These are phyloP conservation scores for Drosophila meridiana DNA, from an alignment of 2,888 invertebrate genomes.

Conservation along the genomic window DNA sequence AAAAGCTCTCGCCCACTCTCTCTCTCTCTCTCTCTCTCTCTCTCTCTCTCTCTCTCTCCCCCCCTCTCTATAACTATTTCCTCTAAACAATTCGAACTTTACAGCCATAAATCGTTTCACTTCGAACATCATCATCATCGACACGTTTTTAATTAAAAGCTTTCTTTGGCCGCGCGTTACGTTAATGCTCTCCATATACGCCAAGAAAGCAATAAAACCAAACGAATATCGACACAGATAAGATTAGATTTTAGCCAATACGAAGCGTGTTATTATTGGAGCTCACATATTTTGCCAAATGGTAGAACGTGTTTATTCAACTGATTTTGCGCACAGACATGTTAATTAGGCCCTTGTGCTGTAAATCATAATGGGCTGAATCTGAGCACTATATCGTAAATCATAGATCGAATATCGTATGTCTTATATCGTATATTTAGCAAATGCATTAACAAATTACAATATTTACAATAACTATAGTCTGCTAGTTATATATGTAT, in stretches of 20 bases:
- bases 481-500: background rate
- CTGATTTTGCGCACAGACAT: constrained; percentile 9
- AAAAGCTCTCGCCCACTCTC: background rate
- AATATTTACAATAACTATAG: background rate
- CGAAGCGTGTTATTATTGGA: background rate
- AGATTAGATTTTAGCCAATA: constrained; percentile 31
- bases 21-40: background rate
- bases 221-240: constrained; percentile 20
- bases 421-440: background rate
- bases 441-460: background rate
- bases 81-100: background rate
- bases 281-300: background rate
- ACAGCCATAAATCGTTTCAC: background rate
- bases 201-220: background rate
- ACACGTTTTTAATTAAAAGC: constrained; percentile 31
- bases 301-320: constrained; percentile 6
- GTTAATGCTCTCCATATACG: constrained; percentile 6
- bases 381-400: background rate
- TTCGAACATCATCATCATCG: constrained; percentile 16
- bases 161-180: constrained; percentile 10
- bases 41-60: background rate
- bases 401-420: background rate
- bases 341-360: constrained; percentile 7
- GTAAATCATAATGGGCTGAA: background rate
- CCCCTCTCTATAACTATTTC: background rate